Percentiles rank a stretch among this genome's conserved stretches.
Evolutionary conservation across 2,797 vertebrate genomes (phyloP).

Genomic region (Acanthiza pusilla): DNA sequence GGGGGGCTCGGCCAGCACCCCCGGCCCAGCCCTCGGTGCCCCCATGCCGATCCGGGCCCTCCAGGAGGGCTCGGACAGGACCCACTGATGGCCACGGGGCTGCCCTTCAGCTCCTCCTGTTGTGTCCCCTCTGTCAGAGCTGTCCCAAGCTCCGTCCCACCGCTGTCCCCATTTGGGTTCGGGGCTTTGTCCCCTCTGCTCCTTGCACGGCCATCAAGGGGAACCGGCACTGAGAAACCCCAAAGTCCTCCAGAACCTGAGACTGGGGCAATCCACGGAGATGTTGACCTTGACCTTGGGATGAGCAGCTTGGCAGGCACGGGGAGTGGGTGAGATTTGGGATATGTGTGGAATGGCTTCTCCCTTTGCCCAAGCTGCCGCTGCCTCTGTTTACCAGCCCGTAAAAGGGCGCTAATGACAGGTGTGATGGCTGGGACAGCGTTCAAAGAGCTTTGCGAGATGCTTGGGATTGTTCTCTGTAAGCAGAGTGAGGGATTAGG

Average conservation of each 20-base stretch:
- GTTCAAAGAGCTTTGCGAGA: neutral
- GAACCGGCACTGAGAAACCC: neutral
- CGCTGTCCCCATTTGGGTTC: no score
- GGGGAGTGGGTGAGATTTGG: neutral
- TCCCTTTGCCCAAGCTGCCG: neutral
- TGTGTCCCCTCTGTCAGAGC: no score
- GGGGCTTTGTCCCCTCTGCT: neutral
- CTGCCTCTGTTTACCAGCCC: neutral
- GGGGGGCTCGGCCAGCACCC: neutral
- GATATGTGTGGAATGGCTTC: neutral
- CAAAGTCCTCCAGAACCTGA: neutral
- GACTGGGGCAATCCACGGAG: neutral
- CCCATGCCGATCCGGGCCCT: no score
- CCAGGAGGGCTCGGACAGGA: neutral
- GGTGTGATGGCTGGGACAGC: neutral
- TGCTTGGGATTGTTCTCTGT: neutral
- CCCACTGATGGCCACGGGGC: rapidly evolving
- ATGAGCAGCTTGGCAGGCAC: neutral
- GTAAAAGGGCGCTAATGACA: neutral
- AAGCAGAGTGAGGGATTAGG: neutral
- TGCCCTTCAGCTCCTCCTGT: neutral
- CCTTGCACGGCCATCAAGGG: no score
- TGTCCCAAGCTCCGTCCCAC: neutral
- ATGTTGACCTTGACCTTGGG: neutral
- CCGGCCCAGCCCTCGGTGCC: neutral